These are phyloP conservation scores for Channa striata DNA, from an alignment of 2,797 vertebrate genomes.

Conservation along the genomic window DNA sequence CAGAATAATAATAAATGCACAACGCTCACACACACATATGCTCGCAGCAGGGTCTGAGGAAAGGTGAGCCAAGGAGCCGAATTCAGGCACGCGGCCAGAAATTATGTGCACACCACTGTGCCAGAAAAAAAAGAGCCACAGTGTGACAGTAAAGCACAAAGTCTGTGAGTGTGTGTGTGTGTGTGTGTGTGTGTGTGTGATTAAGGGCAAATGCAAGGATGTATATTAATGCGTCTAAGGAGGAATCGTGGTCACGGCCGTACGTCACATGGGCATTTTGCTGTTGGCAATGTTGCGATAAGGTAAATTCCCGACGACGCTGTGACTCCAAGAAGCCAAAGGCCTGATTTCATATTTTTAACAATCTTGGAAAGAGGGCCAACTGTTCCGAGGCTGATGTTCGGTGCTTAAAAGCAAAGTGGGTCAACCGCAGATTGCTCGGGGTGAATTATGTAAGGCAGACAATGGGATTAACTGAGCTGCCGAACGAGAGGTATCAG, in stretches of 20 bases:
- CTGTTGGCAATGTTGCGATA: neutral
- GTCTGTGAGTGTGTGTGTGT: conserved; percentile 17
- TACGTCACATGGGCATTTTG: neutral
- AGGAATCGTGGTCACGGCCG: neutral
- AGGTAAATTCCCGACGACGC: neutral
- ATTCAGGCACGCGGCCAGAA: conserved; percentile 56
- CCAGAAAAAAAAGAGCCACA: conserved; percentile 54
- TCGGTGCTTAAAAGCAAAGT: conserved; percentile 64
- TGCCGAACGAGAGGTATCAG: conserved; percentile 72
- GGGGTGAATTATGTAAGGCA: conserved; percentile 78
- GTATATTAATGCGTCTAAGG: conserved; percentile 26
- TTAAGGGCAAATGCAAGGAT: conserved; percentile 36
- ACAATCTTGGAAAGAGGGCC: conserved; percentile 24
- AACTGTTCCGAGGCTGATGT: conserved; percentile 46
- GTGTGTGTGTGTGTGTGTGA: conserved; percentile 29
- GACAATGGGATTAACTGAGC: conserved; percentile 82
- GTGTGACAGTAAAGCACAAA: conserved; percentile 37
- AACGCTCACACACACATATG: conserved; percentile 15
- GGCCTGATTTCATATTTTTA: conserved; percentile 30
- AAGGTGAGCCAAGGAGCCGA: conserved; percentile 60
- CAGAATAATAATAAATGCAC: conserved; percentile 20
- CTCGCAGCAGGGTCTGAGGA: conserved; percentile 28
- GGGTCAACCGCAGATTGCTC: conserved; percentile 81
- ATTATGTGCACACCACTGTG: conserved; percentile 29
- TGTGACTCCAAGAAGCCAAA: conserved; percentile 2